These are phyloP conservation scores for Enteromius unitaeniatus DNA, from an alignment of 2,797 vertebrate genomes.

Conservation along the genomic window DNA sequence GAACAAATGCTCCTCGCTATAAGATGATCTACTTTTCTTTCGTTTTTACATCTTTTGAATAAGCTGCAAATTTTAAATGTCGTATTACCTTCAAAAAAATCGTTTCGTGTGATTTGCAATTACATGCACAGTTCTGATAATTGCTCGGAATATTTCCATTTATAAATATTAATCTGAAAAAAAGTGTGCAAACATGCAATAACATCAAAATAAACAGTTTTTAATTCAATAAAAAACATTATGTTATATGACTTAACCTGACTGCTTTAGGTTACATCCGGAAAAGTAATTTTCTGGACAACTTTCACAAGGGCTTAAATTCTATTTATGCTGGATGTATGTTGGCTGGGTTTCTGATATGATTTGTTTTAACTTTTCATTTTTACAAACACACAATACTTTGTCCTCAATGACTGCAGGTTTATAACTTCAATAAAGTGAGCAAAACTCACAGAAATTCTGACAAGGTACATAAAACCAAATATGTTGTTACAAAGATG, in stretches of 20 bases:
- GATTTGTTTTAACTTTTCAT: neutral
- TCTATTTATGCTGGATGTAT: neutral
- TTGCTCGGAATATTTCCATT: neutral
- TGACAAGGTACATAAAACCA: conserved; percentile 2
- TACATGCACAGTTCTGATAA: neutral
- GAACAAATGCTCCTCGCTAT: neutral
- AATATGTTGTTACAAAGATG: neutral
- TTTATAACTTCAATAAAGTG: neutral
- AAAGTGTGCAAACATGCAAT: neutral
- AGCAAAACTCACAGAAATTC: neutral
- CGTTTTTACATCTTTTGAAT: neutral
- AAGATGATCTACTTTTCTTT: neutral
- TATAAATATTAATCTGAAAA: neutral
- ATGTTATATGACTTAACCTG: neutral
- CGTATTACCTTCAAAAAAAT: neutral
- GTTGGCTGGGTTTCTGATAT: neutral
- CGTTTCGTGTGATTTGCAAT: neutral
- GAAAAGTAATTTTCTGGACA: neutral
- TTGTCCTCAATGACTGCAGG: neutral
- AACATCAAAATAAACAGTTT: neutral
- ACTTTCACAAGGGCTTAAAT: neutral
- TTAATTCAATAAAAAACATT: neutral
- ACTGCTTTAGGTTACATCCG: neutral
- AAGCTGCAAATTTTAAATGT: neutral
- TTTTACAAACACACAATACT: neutral